These are phyloP conservation scores for Aelia acuminata DNA, from an alignment of 2,888 invertebrate species.

Conservation along the genomic window DNA sequence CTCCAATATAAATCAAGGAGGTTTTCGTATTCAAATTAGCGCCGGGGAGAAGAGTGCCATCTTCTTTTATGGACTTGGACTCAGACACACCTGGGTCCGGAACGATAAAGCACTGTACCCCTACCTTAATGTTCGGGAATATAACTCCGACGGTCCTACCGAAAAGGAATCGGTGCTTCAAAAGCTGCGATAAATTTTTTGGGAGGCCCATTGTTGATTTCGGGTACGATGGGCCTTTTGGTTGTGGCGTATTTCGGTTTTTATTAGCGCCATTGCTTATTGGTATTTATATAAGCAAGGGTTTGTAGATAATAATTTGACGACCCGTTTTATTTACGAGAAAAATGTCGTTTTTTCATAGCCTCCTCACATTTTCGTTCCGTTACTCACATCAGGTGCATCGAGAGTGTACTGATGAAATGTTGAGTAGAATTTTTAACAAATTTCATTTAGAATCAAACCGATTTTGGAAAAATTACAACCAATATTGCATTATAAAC, in stretches of 20 bases:
- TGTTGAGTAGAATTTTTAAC: no score
- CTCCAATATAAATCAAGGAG: slow-evolving; percentile 31
- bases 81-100: slow-evolving; percentile 30
- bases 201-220: background rate
- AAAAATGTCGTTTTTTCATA: no score
- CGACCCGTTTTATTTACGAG: background rate
- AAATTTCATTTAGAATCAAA: no score
- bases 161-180: background rate
- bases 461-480: no score
- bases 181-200: background rate
- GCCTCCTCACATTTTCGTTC: no score
- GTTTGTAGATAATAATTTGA: background rate
- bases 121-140: slow-evolving; percentile 13
- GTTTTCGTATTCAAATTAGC: slow-evolving; percentile 54
- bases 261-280: background rate
- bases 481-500: no score
- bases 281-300: background rate
- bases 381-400: no score
- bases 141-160: background rate
- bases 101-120: background rate
- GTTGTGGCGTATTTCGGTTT: background rate
- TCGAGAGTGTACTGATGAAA: no score
- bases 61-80: slow-evolving; percentile 35
- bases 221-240: background rate
- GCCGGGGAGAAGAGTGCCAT: background rate